A percentile compares a stretch with the other conserved stretches of the same genome.
These are phyloP conservation scores for Parelbella ahira DNA, from an alignment of 2,888 invertebrate genomes.

Conservation along the genomic window DNA sequence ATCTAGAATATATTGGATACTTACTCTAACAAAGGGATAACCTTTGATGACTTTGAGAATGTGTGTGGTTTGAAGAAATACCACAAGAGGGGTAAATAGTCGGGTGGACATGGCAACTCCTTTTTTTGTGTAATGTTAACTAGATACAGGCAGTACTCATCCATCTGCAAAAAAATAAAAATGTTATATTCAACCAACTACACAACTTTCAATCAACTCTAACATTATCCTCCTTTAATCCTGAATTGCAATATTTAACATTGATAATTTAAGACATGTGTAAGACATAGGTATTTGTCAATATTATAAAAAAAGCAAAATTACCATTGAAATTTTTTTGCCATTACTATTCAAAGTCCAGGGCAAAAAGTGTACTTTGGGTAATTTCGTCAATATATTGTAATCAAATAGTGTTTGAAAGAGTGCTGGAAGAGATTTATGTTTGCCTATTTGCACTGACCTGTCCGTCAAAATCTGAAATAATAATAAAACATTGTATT, in stretches of 20 bases:
- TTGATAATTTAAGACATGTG: too few species aligned
- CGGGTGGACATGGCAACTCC: slow-evolving; percentile 74
- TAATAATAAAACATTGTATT: slow-evolving; percentile 2
- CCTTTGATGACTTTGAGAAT: slow-evolving; percentile 76
- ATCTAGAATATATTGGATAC: too few species aligned
- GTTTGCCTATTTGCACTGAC: slow-evolving; percentile 79
- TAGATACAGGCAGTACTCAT: slow-evolving; percentile 81
- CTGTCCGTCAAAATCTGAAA: slow-evolving; percentile 81
- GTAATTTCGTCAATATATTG: slow-evolving; percentile 80
- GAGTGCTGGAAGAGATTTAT: slow-evolving; percentile 81
- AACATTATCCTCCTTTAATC: too few species aligned
- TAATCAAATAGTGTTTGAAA: slow-evolving; percentile 85
- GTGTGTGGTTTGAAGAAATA: slow-evolving; percentile 85
- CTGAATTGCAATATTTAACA: too few species aligned
- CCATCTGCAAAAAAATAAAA: slow-evolving; percentile 50
- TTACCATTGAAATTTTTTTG: slow-evolving; percentile 55
- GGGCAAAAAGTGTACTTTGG: slow-evolving; percentile 84
- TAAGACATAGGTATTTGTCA: too few species aligned
- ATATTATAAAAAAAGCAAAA: too few species aligned
- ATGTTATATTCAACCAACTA: too few species aligned
- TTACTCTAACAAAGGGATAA: slow-evolving; percentile 89
- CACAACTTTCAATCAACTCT: too few species aligned
- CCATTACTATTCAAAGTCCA: slow-evolving; percentile 63
- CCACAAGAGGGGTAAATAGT: slow-evolving; percentile 83
- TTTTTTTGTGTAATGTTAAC: slow-evolving; percentile 83